phyloP scores from a whole-genome alignment of 2,797 vertebrate species.

The Silurus aristotelis region DNA sequence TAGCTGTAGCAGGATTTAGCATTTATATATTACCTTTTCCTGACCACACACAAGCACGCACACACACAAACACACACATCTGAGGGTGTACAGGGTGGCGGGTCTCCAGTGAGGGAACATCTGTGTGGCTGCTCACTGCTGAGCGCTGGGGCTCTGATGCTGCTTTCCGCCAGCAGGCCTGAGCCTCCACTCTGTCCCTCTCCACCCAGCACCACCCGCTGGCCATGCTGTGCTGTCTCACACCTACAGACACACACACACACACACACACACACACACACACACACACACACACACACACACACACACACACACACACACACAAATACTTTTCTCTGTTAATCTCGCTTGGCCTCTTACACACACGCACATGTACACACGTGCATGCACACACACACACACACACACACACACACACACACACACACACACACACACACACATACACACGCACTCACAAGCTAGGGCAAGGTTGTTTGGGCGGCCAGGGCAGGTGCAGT shows the following conservation, averaged over 20 bases:
- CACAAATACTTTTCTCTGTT: conserved; percentile 23
- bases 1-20: background rate
- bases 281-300: conserved; percentile 6
- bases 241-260: conserved; percentile 37
- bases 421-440: conserved; percentile 10
- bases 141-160: conserved; percentile 36
- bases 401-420: conserved; percentile 12
- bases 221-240: conserved; percentile 49
- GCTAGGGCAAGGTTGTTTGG: conserved; percentile 47
- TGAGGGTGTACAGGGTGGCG: conserved; percentile 19
- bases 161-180: conserved; percentile 46
- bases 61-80: conserved; percentile 13
- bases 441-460: conserved; percentile 34
- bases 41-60: background rate
- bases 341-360: conserved; percentile 24
- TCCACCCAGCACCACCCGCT: conserved; percentile 50
- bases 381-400: conserved; percentile 1
- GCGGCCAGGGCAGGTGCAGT: conserved; percentile 55
- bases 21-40: conserved; percentile 16
- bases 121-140: conserved; percentile 46
- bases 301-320: background rate
- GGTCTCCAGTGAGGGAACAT: conserved; percentile 47
- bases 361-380: conserved; percentile 8
- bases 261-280: conserved; percentile 33
- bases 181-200: conserved; percentile 45